Base-by-base conservation (phyloP, 1,140 invertebrate species). In the Pollicipes pollicipes region DNA sequence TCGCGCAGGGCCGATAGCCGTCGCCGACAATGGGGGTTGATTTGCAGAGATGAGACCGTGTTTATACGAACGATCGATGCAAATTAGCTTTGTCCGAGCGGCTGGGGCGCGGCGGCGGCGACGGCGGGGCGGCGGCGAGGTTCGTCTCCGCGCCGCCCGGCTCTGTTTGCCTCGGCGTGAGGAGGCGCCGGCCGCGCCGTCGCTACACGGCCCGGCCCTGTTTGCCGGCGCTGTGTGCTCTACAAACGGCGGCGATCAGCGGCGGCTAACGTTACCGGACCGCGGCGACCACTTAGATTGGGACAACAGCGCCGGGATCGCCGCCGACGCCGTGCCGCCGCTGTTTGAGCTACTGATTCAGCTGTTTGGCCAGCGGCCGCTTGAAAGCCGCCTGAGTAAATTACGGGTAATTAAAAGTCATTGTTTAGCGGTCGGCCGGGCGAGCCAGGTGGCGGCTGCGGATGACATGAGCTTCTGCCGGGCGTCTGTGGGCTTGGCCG, bases 21-120 rank as follows among this genome's bases (percentile, higher is more conserved):
- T 58, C 45, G 45, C 13, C 45, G 45, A 58, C 45, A 58, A 58
- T 58, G 45, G 45, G 45, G 10, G 13, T 58, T 58, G 45, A 58
- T 58, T 58, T 58, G 45, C 45, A 24, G 45, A 58, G 45, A 58
- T 58, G 45, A 58, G 21, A 58, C 45, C 24, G 45, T 58, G 45
- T 58, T 58, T 58, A 58, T 58, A 58, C 45, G 45, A 58, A 58
- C 45, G 45, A 58, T 58, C 45, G 45, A 58, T 58, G 45, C 45
- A 58, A 58, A 58, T 58, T 58, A 58, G 45, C 45, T 58, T 58
- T 58, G 45, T 10, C 45, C 45, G 45, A 58, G 45, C 45, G 45
- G 45, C 45, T 17, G 45, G 45, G 13, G 45, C 13, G 10, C 45
- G n/a, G n/a, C n/a, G n/a, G n/a, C n/a, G n/a, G n/a, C n/a, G n/a